Conservation (phyloP, 1,140 invertebrate genomes). For the Drosophila carrolli region DNA sequence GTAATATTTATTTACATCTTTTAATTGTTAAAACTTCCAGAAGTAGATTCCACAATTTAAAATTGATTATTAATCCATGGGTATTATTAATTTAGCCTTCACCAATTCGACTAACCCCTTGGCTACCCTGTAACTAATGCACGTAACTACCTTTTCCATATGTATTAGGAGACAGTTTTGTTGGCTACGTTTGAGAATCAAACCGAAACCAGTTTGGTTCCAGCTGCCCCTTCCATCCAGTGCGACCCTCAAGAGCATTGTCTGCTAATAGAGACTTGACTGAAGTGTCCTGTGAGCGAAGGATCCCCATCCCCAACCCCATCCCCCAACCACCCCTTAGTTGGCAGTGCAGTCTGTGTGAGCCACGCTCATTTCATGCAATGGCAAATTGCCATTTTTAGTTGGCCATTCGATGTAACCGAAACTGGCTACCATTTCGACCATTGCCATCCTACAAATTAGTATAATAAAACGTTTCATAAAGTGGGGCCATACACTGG, state of each 20-base stretch:
- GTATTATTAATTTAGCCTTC: neutral
- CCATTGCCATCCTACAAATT: conserved; percentile 81
- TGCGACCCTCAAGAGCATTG: conserved; percentile 57
- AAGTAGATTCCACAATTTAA: no score
- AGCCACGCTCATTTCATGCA: conserved; percentile 50
- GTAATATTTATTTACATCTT: no score
- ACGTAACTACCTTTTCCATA: conserved; percentile 67
- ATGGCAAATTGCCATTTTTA: conserved; percentile 84
- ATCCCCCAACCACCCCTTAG: neutral
- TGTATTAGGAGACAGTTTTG: conserved; percentile 48
- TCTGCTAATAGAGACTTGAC: conserved; percentile 84
- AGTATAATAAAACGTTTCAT: conserved; percentile 84
- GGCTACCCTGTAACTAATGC: conserved; percentile 34
- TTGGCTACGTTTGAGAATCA: conserved; percentile 42
- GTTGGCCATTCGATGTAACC: conserved; percentile 81
- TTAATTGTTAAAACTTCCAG: no score
- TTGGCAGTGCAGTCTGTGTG: conserved; percentile 21
- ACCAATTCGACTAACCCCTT: neutral
- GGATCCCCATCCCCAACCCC: neutral
- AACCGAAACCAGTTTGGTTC: conserved; percentile 28
- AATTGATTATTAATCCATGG: no score
- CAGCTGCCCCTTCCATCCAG: neutral
- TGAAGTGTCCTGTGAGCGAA: conserved; percentile 56
- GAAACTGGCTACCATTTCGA: conserved; percentile 72
- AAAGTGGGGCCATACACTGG: conserved; percentile 59